Conservation (phyloP, 2,113 vertebrate species). For the Tachysurus vachellii region DNA sequence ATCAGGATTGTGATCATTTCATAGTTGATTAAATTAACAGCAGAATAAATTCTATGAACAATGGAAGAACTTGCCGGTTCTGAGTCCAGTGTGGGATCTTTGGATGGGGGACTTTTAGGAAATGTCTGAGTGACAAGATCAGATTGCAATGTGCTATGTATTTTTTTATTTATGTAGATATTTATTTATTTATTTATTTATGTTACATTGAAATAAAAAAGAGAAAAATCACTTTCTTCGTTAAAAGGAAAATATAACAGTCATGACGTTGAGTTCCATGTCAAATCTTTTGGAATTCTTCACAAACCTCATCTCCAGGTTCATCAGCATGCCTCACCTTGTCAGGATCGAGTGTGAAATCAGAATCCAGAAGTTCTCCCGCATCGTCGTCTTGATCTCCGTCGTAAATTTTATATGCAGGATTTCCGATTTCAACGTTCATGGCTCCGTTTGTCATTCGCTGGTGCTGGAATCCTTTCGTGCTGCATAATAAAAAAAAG, state of each 20-base stretch:
- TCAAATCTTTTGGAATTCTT: neutral
- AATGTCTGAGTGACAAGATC: slow-evolving; percentile 6
- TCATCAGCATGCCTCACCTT: slow-evolving; percentile 75
- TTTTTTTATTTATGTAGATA: neutral
- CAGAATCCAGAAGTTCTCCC: slow-evolving; percentile 90
- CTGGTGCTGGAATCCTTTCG: slow-evolving; percentile 97
- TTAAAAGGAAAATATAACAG: neutral
- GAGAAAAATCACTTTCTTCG: too few species aligned
- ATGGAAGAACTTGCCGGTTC: slow-evolving; percentile 9
- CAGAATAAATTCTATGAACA: neutral
- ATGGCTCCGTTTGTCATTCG: slow-evolving; percentile 95
- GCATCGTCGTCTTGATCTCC: slow-evolving; percentile 90
- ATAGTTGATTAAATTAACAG: neutral
- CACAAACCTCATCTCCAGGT: neutral
- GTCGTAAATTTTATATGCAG: slow-evolving; percentile 97
- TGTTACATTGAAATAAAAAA: neutral
- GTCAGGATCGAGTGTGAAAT: slow-evolving; percentile 93
- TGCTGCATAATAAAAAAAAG: slow-evolving; percentile 66
- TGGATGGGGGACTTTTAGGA: neutral
- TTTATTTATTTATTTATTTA: neutral
- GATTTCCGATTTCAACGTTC: slow-evolving; percentile 98
- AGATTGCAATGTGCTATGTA: neutral
- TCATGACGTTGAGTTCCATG: too few species aligned
- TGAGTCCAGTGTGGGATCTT: slow-evolving; percentile 2
- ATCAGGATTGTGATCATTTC: neutral